These are phyloP conservation scores for Lutraria rhynchaena DNA, from an alignment of 1,140 invertebrate genomes.

Conservation along the genomic window DNA sequence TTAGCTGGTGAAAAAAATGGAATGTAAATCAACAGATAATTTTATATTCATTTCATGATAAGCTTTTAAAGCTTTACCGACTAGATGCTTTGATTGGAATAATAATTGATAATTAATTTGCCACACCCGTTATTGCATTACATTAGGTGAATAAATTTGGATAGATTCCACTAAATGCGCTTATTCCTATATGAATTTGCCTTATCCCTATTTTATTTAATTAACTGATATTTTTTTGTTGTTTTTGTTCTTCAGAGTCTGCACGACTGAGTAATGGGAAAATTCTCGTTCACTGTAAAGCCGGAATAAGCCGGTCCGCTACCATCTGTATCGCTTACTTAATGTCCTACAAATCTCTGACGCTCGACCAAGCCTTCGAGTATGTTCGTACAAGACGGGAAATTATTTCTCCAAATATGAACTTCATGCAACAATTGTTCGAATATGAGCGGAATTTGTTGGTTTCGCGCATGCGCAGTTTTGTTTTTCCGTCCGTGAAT, in stretches of 20 bases:
- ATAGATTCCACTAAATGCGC: too few relatives aligned
- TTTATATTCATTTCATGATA: too few relatives aligned
- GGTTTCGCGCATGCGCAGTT: slow-evolving; percentile 13
- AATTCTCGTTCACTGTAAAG: slow-evolving; percentile 96
- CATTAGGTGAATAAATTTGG: too few relatives aligned
- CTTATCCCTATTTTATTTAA: too few relatives aligned
- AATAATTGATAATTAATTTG: too few relatives aligned
- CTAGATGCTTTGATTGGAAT: too few relatives aligned
- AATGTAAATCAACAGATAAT: too few relatives aligned
- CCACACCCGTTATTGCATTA: too few relatives aligned
- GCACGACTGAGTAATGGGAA: slow-evolving; percentile 89
- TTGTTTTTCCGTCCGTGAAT: slow-evolving; percentile 10
- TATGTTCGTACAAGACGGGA: slow-evolving; percentile 91
- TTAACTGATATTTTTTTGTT: too few relatives aligned
- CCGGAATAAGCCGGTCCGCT: slow-evolving; percentile 95
- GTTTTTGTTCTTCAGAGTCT: slow-evolving; percentile 88
- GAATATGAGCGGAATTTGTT: slow-evolving; percentile 82
- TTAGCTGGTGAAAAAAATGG: too few relatives aligned
- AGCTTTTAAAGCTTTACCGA: too few relatives aligned
- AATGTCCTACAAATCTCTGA: slow-evolving; percentile 92
- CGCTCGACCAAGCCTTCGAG: slow-evolving; percentile 93
- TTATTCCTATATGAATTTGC: too few relatives aligned
- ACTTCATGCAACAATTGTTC: slow-evolving; percentile 86
- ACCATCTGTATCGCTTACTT: slow-evolving; percentile 98
- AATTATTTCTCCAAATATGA: slow-evolving; percentile 94